Base-by-base conservation (phyloP, 2,797 vertebrate species). In the Scarus forsteni region DNA sequence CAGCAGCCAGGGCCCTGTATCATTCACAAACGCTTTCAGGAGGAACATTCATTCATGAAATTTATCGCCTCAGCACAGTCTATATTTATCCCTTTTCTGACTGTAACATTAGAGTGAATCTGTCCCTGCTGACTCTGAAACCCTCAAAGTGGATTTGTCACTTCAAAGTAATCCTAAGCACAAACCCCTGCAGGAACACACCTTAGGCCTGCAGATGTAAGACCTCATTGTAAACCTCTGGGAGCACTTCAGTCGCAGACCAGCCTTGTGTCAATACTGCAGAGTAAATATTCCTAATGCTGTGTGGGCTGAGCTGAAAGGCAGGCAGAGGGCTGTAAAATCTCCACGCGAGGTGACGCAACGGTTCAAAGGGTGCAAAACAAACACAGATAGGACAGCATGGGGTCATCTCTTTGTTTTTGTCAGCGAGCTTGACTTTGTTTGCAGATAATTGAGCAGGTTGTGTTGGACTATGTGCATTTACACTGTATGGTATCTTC, bases 181-280 rank as follows among this genome's bases (percentile, higher is more conserved):
- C 66, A 73, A 60, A 59, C n/a, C 14, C 73, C 65, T 19, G 42
- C 42, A 70, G n/a, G 70, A 42, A 70, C 50, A 64, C 49, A 71
- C 48, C 53, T 68, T 46, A n/a, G n/a, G 16, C 57, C 12, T 63
- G 9, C 38, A 45, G 44, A 69, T 18, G 12, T 50, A 53, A 63
- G n/a, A 54, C 55, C 40, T 58, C 34, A 14, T 7, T 49, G 43
- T 75, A 70, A 81, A 87, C 36, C 76, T 43, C 0, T 50, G 55
- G 27, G 55, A 53, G 76, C 60, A 50, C 67, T 75, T 76, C 58
- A 58, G 72, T 36, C 16, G 46, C 46, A 77, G 61, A 62, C 55
- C 72, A 43, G 66, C 85, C 83, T 79, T 87, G 34, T 72, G 86
- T 85, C 83, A 91, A 91, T 18, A 90, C 15, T 7, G 13, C 61